phyloP scores from a whole-genome alignment of 2,797 vertebrate species.

The Pseudochromis fuscus region DNA sequence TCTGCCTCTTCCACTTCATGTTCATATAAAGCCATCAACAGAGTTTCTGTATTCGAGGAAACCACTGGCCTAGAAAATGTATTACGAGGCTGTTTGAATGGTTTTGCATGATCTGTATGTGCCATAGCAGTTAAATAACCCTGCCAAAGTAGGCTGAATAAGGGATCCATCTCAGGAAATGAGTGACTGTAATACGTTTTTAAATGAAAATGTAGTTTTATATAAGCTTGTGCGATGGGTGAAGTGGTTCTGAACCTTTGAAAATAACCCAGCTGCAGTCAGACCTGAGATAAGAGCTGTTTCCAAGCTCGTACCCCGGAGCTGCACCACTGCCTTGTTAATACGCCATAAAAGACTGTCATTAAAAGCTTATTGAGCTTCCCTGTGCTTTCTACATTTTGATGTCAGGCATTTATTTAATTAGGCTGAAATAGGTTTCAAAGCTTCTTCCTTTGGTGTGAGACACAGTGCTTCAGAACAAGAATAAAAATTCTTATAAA shows the following conservation, averaged over 20 bases:
- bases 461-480: neutral
- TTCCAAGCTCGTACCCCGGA: slow-evolving; percentile 11
- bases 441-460: slow-evolving; percentile 26
- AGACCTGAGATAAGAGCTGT: slow-evolving; percentile 19
- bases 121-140: neutral
- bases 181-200: slow-evolving; percentile 5
- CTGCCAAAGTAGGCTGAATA: neutral
- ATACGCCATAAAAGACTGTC: slow-evolving; percentile 27
- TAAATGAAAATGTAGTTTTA: slow-evolving; percentile 19
- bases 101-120: slow-evolving; percentile 15
- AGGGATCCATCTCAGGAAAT: neutral
- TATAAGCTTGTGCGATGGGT: neutral
- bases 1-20: neutral
- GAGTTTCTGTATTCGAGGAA: neutral
- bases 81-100: neutral
- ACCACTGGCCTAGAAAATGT: neutral
- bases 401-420: slow-evolving; percentile 37
- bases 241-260: slow-evolving; percentile 18
- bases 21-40: neutral
- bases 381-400: slow-evolving; percentile 20
- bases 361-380: slow-evolving; percentile 41
- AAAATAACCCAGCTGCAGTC: slow-evolving; percentile 37
- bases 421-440: slow-evolving; percentile 35
- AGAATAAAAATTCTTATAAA: neutral
- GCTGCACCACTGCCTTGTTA: slow-evolving; percentile 39